phyloP scores from a whole-genome alignment of 2,888 invertebrate genomes.

The Tipula vernalis region DNA sequence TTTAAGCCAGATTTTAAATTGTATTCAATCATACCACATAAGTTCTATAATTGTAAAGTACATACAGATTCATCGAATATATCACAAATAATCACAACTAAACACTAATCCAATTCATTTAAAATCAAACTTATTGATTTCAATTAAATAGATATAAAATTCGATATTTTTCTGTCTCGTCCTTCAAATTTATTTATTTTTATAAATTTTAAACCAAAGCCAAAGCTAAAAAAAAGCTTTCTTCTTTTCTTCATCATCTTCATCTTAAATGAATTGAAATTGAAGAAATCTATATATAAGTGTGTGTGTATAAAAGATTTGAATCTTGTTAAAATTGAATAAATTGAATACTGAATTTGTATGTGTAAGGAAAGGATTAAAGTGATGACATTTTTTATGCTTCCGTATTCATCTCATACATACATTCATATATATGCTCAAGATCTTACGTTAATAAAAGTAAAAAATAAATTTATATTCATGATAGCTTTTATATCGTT shows the following conservation, averaged over 20 bases:
- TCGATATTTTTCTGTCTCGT: not conserved
- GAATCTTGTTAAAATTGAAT: not conserved
- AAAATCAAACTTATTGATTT: not conserved
- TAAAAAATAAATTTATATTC: not conserved
- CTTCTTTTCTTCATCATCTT: not conserved
- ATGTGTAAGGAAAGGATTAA: not conserved
- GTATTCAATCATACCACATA: too few species aligned
- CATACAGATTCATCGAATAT: too few species aligned
- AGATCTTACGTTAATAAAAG: not conserved
- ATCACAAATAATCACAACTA: not conserved
- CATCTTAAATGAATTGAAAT: not conserved
- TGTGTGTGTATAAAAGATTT: not conserved
- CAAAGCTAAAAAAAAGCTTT: not conserved
- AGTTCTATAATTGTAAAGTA: too few species aligned
- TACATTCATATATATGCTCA: not conserved
- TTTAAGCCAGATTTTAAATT: too few species aligned
- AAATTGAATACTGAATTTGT: not conserved
- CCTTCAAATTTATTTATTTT: not conserved
- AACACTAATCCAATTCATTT: not conserved
- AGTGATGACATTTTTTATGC: not conserved
- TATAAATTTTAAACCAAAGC: not conserved
- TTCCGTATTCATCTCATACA: not conserved
- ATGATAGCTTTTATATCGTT: conserved; percentile 4
- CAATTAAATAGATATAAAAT: not conserved
- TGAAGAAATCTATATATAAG: not conserved